Evolutionary conservation across 2,113 vertebrate species (phyloP).

Genomic region (Buteo buteo): DNA sequence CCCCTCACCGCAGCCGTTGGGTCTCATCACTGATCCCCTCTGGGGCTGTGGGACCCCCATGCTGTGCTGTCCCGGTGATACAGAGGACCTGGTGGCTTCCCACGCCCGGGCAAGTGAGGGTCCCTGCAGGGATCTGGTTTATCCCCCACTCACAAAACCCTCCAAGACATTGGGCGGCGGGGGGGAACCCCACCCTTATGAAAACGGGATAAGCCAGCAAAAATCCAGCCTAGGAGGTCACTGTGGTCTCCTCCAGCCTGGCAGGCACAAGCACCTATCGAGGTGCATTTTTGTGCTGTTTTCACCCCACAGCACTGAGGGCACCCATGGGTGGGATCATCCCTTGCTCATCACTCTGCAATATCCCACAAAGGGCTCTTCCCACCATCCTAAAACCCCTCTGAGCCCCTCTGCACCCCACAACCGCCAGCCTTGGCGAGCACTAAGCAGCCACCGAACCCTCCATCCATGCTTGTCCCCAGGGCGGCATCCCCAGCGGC

Average conservation of each 20-base stretch:
- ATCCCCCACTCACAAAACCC: not conserved
- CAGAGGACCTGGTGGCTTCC: not conserved
- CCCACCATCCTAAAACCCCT: not conserved
- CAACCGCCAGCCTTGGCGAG: rapidly evolving
- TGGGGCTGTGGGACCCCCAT: too few relatives aligned
- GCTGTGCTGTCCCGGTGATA: rapidly evolving
- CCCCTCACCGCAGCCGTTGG: not conserved
- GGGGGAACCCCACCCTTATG: not conserved
- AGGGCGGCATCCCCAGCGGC: rapidly evolving
- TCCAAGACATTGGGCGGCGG: rapidly evolving
- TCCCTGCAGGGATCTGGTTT: not conserved
- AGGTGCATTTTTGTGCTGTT: not conserved
- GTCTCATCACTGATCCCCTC: not conserved
- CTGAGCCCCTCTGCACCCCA: not conserved
- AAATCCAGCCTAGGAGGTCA: not conserved
- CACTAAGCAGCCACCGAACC: rapidly evolving
- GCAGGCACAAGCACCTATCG: not conserved
- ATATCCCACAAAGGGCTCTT: not conserved
- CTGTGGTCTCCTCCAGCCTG: not conserved
- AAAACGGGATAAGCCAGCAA: not conserved
- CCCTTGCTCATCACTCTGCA: not conserved
- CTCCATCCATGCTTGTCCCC: not conserved
- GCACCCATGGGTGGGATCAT: not conserved
- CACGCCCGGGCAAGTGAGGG: rapidly evolving
- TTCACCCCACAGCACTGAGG: not conserved